phyloP scores from a whole-genome alignment of 2,113 vertebrate species.

The Cephalopterus ornatus region DNA sequence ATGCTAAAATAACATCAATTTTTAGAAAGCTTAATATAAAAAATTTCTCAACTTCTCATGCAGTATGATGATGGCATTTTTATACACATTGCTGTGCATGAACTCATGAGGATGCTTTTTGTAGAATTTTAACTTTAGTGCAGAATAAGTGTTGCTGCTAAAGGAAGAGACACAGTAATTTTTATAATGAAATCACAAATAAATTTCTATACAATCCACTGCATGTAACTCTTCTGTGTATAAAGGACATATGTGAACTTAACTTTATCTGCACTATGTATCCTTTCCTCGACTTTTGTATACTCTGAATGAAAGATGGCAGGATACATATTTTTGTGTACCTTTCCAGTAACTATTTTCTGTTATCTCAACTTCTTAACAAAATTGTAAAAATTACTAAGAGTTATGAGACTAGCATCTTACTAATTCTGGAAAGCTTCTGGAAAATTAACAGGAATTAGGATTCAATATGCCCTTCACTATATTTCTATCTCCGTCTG shows the following conservation, averaged over 20 bases:
- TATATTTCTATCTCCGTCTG: neutral
- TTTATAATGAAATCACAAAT: neutral
- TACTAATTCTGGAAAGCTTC: neutral
- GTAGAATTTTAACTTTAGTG: neutral
- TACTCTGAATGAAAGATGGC: neutral
- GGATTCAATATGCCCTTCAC: neutral
- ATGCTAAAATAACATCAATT: neutral
- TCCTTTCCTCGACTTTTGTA: neutral
- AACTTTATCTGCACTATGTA: neutral
- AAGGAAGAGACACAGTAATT: rapidly evolving
- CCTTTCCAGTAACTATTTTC: neutral
- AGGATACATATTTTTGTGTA: neutral
- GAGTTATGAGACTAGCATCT: neutral
- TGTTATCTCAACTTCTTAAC: neutral
- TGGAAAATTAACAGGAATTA: neutral
- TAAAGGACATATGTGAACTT: neutral
- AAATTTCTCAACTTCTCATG: neutral
- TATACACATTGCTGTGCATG: neutral
- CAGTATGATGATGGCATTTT: neutral
- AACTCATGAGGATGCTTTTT: neutral
- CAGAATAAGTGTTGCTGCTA: neutral
- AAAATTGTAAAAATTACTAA: neutral
- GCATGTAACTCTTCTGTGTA: neutral
- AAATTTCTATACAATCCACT: neutral
- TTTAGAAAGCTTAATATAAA: neutral